Base-by-base conservation (phyloP, 2,888 invertebrate species). In the Brassicogethes aeneus region DNA sequence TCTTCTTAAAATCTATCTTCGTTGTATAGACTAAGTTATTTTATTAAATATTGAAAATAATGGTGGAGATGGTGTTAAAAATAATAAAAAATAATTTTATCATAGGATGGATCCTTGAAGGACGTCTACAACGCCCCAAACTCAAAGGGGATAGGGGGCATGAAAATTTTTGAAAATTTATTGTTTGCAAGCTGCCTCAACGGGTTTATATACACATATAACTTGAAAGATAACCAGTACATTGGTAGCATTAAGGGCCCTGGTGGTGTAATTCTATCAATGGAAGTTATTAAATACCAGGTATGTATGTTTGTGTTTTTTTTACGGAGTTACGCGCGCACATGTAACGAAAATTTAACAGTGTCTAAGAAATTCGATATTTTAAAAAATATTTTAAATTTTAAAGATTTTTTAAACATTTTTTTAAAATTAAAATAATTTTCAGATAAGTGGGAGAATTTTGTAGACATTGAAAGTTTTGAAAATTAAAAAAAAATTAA, bases 111-210 rank as follows among this genome's bases (percentile, higher is more conserved):
- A 1, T 63, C 67, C 16, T 72, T 79, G 59, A 66, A 75, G 8
- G 47, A 54, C 17, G 61, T 50, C 38, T 54, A 58, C 29, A 51
- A 54, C 30, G 57, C 59, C 3, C 48, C 54, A 2, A 49, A 55
- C 17, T 53, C 54, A 33, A 81, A 80, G 57, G 85, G 85, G 12
- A 80, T 83, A 35, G 80, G 83, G 30, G 82, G 85, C 46, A 74
- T 87, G 72, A 76, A 78, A 43, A 68, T 79, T 37, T 72, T 74
- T 33, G 74, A 76, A 48, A 76, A 80, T 30, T 70, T 79, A 31
- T 66, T 82, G 45, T 72, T 79, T 65, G 80, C 82, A 33, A 85
- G 85, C 49, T 86, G 85, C 68, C 84, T 85, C 62, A 84, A 85
- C 68, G 86, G 86, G 44, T 80, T 77, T 60, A 78, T 87, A 53